phyloP scores from a whole-genome alignment of 1,140 invertebrate genomes.

The Protaetia brevitarsis region DNA sequence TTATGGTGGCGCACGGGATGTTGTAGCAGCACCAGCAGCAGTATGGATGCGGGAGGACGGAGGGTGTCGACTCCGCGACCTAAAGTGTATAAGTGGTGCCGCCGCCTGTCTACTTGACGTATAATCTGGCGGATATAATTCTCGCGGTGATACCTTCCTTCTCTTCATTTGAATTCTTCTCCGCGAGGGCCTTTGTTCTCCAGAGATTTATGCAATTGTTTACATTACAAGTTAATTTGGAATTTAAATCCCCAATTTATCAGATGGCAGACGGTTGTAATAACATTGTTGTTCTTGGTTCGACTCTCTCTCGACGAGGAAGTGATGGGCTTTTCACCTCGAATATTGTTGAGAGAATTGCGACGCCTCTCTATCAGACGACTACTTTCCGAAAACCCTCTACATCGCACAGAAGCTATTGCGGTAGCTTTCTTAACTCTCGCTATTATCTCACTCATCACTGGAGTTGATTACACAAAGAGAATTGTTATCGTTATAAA shows the following conservation, averaged over 20 bases:
- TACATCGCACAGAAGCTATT: too few species aligned
- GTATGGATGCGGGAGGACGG: not conserved
- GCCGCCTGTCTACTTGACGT: slow-evolving; percentile 41
- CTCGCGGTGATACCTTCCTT: slow-evolving; percentile 42
- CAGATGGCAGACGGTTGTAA: slow-evolving; percentile 36
- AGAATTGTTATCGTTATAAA: too few species aligned
- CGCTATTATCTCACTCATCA: too few species aligned
- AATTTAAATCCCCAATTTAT: slow-evolving; percentile 49
- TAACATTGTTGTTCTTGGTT: slow-evolving; percentile 12
- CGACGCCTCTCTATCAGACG: too few species aligned
- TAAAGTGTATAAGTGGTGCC: not conserved
- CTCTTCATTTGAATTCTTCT: slow-evolving; percentile 42
- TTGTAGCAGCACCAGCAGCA: too few species aligned
- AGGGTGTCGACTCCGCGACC: not conserved
- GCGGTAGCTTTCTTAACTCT: too few species aligned
- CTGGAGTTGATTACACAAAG: too few species aligned
- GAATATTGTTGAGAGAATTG: not conserved
- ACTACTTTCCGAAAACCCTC: not conserved
- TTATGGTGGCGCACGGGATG: slow-evolving; percentile 28
- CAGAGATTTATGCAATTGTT: slow-evolving; percentile 49
- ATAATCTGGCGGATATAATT: slow-evolving; percentile 43
- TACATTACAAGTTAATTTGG: slow-evolving; percentile 49
- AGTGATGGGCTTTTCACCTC: not conserved
- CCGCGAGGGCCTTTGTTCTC: slow-evolving; percentile 44
- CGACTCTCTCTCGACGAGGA: not conserved